Conservation (phyloP, 2,888 invertebrate species). For the Holacanthella duospinosa region DNA sequence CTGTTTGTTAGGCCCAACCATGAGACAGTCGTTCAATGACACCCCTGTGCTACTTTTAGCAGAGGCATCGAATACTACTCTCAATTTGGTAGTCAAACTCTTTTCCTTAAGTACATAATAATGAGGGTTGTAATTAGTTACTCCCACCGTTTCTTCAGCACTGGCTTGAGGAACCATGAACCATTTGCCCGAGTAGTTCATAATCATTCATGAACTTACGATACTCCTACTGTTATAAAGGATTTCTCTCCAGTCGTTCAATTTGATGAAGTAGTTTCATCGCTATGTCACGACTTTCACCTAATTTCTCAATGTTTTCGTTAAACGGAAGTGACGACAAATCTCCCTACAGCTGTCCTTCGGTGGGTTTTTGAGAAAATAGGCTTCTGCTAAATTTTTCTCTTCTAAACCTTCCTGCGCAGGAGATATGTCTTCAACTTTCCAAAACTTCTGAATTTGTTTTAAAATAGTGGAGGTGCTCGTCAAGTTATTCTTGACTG, state of each 20-base stretch:
- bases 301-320: background rate
- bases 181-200: background rate
- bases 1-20: constrained; percentile 39
- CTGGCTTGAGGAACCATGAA: background rate
- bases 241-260: background rate
- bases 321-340: background rate
- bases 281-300: background rate
- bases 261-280: background rate
- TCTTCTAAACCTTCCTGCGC: background rate
- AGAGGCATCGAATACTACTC: constrained; percentile 37
- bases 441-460: background rate
- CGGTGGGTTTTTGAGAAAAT: background rate
- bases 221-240: background rate
- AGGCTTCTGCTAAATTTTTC: background rate
- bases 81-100: background rate
- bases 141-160: background rate
- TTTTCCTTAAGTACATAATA: background rate
- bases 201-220: background rate
- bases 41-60: constrained; percentile 11
- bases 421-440: background rate
- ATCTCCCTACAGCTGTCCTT: background rate
- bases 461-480: too few relatives aligned
- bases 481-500: background rate
- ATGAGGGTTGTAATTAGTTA: background rate
- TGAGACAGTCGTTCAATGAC: constrained; percentile 40